Evolutionary conservation across 2,888 invertebrate species (phyloP), one percentile per base, ranked within the genome.

Genomic region (Campoletis raptor): DNA sequence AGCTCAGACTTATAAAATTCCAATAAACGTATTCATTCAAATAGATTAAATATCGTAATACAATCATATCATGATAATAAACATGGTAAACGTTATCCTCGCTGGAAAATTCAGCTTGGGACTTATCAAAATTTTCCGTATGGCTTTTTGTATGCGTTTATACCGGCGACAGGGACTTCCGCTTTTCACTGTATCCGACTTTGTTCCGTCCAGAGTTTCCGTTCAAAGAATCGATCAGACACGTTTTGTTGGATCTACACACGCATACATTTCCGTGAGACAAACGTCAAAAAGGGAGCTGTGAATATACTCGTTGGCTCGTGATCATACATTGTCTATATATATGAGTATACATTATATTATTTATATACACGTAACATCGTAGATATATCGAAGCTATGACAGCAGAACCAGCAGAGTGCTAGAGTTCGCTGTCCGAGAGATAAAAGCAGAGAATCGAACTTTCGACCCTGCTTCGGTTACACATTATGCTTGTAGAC

Each of bases 391-490:
- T 74, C 79, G 76, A 69, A 67, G 66, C 40, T 61, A 40, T 70
- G 73, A 64, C 64, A 72, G 61, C 67, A 15, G 61, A 74, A 76
- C 64, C 61, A 24, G 69, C 48, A 70, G 66, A 86, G 80, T 61
- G 52, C 40, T 42, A 80, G 73, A 73, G 73, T 67, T 79, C 74
- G 69, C 69, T 82, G 83, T 83, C 67, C 74, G 67, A 79, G 66
- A 85, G 83, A 85, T 83, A 85, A 83, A 85, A 79, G 85, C 78
- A 67, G 66, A 73, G 77, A 84, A 81, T 84, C 83, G 88, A 88
- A 88, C 87, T 88, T 87, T 70, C 80, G 80, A 85, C 83, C 83
- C 85, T 88, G 70, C 82, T 77, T 70, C 30, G 70, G 76, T 82
- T 66, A 42, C 57, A 77, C 82, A 69, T 73, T 61, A 45, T 45